Base-by-base conservation (phyloP, 2,113 vertebrate species). In the Grammomys surdaster region DNA sequence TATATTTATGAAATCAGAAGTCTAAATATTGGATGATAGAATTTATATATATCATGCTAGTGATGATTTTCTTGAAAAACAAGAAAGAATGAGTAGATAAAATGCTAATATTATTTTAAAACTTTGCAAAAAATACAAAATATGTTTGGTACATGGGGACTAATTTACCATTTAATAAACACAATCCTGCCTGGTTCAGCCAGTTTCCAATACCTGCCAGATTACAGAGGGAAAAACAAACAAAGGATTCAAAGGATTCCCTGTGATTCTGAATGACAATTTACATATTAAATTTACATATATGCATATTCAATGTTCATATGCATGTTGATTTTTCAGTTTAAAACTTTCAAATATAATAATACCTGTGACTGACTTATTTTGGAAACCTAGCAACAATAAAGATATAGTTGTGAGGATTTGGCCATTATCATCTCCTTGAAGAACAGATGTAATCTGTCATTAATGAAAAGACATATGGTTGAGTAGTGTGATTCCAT, bases 331-430 rank as follows among this genome's bases (percentile, higher is more conserved):
- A 40, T 16, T 77, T 40, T 87, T 88, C 48, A 82, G 69, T 88
- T 78, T 78, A 43, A 7, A 78, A 19, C 7, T 24, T 20, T 17
- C 1, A 60, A 90, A n/a, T 85, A 81, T 54, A 56, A 33, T 63
- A 60, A 60, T 43, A 93, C 88, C 60, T 85, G 9, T 94, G 10
- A 43, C 69, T 69, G 78, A 54, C 20, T 89, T 51, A 95, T 93
- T 94, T 93, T 0, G 0, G 5, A n/a, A 11, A 69, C 36, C 33
- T 75, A 90, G 20, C 77, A 72, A 89, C 89, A 43, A 19, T 46
- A 70, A 40, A 0, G 31, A 4, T 3, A 88, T 33, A 46, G 80
- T 58, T 51, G 4, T 70, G 17, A 56, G 2, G 3, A 69, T 88
- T 31, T 72, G 89, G 1, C 76, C 43, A 76, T 54, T 2, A n/a